Evolutionary conservation across 35 echinoderm and acorn worm species (phyloP).

Genomic region (Ptychodera flava): DNA sequence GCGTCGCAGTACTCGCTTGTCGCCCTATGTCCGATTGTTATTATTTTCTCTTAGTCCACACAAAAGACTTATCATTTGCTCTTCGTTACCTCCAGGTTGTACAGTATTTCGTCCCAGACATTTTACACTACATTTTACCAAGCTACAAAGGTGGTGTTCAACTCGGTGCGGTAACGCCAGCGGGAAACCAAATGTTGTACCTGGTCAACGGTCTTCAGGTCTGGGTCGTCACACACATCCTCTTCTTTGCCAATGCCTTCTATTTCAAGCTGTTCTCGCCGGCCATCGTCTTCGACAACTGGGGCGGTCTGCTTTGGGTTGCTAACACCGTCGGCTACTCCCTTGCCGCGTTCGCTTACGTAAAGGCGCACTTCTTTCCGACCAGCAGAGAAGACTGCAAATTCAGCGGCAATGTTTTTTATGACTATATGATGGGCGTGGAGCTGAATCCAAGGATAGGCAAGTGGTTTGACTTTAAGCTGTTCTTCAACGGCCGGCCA

Average conservation of each 20-base stretch:
- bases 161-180: slow-evolving; percentile 49
- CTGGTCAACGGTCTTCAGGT: slow-evolving; percentile 60
- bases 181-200: slow-evolving; percentile 48
- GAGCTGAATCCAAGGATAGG: slow-evolving; percentile 74
- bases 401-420: slow-evolving; percentile 55
- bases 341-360: slow-evolving; percentile 37
- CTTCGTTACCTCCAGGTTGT: slow-evolving; percentile 24
- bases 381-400: slow-evolving; percentile 34
- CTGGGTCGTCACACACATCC: slow-evolving; percentile 51
- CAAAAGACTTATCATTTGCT: too few species aligned
- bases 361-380: slow-evolving; percentile 62
- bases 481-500: slow-evolving; percentile 70
- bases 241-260: slow-evolving; percentile 57
- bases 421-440: slow-evolving; percentile 71
- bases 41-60: too few species aligned
- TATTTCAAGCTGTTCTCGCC: slow-evolving; percentile 59
- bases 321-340: slow-evolving; percentile 53
- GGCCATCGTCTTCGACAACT: slow-evolving; percentile 56
- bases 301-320: slow-evolving; percentile 36
- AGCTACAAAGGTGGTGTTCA: slow-evolving; percentile 41
- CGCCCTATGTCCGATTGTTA: too few species aligned
- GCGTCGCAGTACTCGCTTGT: too few species aligned
- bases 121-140: slow-evolving; percentile 36
- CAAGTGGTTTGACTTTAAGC: slow-evolving; percentile 70
- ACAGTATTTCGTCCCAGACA: slow-evolving; percentile 47